Evolutionary conservation across 2,888 invertebrate species (phyloP), one percentile per base, ranked within the genome.

Genomic region (Trichogramma evanescens): DNA sequence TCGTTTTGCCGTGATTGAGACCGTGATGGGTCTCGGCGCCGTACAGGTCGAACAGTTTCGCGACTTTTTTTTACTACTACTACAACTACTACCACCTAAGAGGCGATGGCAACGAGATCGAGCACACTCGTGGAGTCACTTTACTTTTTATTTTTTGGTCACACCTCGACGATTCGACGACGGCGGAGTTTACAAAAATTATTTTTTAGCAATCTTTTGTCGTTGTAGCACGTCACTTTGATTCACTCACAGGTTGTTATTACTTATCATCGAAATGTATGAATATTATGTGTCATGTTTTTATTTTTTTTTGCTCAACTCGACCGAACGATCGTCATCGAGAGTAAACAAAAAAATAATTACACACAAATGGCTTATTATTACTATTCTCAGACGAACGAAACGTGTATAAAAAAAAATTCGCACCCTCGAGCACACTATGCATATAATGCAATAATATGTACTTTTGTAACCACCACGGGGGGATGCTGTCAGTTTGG

Each of bases 1-100:
- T 84, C 81, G 80, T 86, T 84, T 75, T 72, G 82, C 82, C 80
- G 84, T 84, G 74, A 67, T 72, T 67, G 72, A 73, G 70, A 75
- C 74, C 68, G 49, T 59, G 26, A 26, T 26, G 26, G 65, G 72
- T 71, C 72, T 72, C 74, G 59, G 59, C 58, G 54, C 50, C 13
- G 4, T 10, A 6, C 39, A 42, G 9, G 26, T 7, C 40, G 8
- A 42, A n/a, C 39, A 9, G 8, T 10, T 55, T 43, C 40, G 8
- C 9, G 10, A 46, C 55, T 10, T 26, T 26, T 26, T 26, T 26
- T 26, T 26, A 26, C 26, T 26, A 26, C 26, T 26, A 2, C 26
- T 26, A 3, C 26, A 2, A 26, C 26, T 26, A 26, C 26, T 26
- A 26, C 26, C 26, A 26, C 26, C 26, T 26, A 26, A 26, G 3